Percentiles rank a stretch among this genome's conserved stretches.
These are phyloP conservation scores for Microcebus jonahi DNA, from an alignment of 2,113 vertebrate genomes.

Conservation along the genomic window DNA sequence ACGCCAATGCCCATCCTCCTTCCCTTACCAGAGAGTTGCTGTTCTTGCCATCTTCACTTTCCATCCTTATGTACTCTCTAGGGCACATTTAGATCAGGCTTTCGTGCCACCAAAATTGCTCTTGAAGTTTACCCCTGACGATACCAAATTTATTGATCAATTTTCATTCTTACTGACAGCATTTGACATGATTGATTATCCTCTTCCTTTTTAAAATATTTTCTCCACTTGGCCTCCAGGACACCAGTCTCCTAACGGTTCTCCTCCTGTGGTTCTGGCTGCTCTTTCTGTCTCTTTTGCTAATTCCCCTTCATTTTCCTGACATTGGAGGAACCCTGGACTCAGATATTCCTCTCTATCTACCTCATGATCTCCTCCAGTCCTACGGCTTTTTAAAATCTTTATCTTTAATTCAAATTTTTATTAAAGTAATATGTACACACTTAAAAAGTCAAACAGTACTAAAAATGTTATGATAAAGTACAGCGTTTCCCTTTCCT, in stretches of 20 bases:
- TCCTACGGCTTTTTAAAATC: neutral
- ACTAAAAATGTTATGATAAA: neutral
- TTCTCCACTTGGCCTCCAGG: neutral
- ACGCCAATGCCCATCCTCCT: neutral
- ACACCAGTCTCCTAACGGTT: neutral
- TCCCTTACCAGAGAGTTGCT: neutral
- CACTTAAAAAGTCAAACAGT: neutral
- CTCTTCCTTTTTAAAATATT: neutral
- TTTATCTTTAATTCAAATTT: neutral
- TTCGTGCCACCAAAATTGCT: neutral
- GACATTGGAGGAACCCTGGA: neutral
- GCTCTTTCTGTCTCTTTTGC: neutral
- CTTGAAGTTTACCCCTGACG: neutral
- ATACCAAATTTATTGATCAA: neutral
- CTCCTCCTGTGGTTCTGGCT: neutral
- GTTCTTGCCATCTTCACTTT: neutral
- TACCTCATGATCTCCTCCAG: neutral
- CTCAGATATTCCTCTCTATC: neutral
- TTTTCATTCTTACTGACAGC: neutral
- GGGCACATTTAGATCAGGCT: neutral
- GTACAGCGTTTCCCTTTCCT: neutral
- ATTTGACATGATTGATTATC: neutral
- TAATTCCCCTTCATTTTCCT: neutral
- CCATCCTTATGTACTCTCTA: neutral
- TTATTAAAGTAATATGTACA: neutral